Evolutionary conservation across 2,113 vertebrate genomes (phyloP).

Genomic region (Chrysochloris asiatica): DNA sequence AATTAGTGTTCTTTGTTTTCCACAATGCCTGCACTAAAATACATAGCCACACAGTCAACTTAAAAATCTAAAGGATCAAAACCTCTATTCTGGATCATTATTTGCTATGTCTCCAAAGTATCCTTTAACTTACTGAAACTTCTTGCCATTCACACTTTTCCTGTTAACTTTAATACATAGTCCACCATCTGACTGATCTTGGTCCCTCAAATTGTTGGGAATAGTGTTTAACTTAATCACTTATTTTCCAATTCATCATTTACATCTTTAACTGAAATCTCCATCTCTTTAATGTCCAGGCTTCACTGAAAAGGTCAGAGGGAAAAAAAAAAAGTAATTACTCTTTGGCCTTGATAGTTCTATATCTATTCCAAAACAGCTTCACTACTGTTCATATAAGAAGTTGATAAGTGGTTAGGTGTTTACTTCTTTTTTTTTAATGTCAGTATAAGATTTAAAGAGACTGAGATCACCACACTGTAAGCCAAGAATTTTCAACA

Average conservation of each 20-base stretch:
- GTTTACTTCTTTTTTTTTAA: conserved; percentile 30
- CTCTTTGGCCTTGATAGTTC: background rate
- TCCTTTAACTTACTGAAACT: background rate
- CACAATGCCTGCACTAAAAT: background rate
- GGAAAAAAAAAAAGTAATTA: background rate
- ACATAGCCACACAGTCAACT: background rate
- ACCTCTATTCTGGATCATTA: background rate
- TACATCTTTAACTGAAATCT: background rate
- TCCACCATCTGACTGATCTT: background rate
- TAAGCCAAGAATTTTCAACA: background rate
- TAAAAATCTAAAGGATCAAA: background rate
- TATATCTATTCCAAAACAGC: background rate
- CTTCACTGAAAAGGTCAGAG: too few relatives aligned
- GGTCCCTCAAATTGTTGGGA: background rate
- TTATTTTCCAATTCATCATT: background rate
- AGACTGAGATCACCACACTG: background rate
- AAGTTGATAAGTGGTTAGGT: background rate
- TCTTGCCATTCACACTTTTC: background rate
- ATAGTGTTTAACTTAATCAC: background rate
- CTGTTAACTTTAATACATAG: background rate
- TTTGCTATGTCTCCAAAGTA: background rate
- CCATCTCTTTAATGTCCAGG: background rate
- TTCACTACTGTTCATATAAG: background rate
- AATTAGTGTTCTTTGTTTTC: background rate
- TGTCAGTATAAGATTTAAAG: background rate